phyloP scores from a whole-genome alignment of 2,113 vertebrate genomes.

The Daubentonia madagascariensis region DNA sequence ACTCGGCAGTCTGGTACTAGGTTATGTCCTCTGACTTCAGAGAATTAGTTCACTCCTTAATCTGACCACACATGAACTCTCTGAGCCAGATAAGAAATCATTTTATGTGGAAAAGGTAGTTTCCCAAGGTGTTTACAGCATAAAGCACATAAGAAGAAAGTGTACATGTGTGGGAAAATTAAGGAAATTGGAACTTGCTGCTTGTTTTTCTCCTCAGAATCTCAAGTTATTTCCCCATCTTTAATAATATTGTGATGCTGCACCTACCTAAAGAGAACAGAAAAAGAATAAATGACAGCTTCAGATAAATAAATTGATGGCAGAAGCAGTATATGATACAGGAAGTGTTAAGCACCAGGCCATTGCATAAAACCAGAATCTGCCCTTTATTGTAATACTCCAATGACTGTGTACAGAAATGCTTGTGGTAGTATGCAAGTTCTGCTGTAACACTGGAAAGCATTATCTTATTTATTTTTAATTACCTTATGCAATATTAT shows the following conservation, averaged over 20 bases:
- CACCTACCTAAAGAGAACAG: background rate
- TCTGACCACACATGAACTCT: conserved; percentile 45
- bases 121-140: conserved; percentile 34
- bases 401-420: background rate
- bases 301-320: background rate
- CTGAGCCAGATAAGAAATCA: conserved; percentile 17
- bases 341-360: background rate
- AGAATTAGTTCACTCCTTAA: conserved; percentile 49
- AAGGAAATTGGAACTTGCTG: background rate
- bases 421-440: background rate
- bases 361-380: background rate
- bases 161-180: background rate
- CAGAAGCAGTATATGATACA: background rate
- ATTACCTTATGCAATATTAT: conserved; percentile 57
- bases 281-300: background rate
- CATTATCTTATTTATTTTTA: conserved; percentile 65
- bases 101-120: conserved; percentile 25
- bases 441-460: background rate
- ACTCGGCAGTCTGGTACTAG: conserved; percentile 21
- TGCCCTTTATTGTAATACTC: background rate
- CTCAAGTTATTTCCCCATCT: background rate
- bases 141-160: background rate
- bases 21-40: conserved; percentile 43
- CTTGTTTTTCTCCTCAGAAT: background rate
- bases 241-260: background rate